Conservation (phyloP, 2,797 vertebrate genomes). For the Sarcophilus harrisii region DNA sequence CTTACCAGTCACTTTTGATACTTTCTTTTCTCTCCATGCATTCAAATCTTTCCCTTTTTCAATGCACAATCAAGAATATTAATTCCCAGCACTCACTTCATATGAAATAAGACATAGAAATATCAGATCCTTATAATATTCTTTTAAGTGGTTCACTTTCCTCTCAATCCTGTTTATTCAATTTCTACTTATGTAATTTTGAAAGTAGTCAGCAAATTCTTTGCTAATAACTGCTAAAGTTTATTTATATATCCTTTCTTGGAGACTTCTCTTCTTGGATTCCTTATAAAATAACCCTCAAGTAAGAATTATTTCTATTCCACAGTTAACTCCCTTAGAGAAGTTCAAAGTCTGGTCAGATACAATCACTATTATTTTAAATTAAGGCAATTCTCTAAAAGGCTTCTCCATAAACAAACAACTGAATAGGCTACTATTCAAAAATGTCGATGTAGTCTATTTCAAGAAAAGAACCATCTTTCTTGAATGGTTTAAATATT, state of each 20-base stretch:
- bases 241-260: background rate
- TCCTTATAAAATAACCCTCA: background rate
- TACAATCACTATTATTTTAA: background rate
- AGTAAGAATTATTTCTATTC: background rate
- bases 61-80: background rate
- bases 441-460: background rate
- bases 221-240: background rate
- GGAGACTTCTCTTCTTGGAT: background rate
- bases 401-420: slow-evolving; percentile 7
- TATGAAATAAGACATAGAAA: background rate
- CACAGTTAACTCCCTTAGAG: background rate
- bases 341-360: background rate
- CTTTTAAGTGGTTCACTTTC: background rate
- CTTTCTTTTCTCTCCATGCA: background rate
- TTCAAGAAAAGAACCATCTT: background rate
- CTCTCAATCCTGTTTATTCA: background rate
- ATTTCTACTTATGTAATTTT: background rate
- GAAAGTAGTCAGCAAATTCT: background rate
- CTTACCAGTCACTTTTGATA: background rate
- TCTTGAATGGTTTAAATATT: background rate
- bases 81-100: background rate
- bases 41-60: background rate
- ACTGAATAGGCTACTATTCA: background rate
- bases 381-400: background rate
- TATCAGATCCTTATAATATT: background rate